Percentiles rank a stretch among this genome's conserved stretches.
These are phyloP conservation scores for Orchesellides sinensis DNA, from an alignment of 2,888 invertebrate species.

Conservation along the genomic window DNA sequence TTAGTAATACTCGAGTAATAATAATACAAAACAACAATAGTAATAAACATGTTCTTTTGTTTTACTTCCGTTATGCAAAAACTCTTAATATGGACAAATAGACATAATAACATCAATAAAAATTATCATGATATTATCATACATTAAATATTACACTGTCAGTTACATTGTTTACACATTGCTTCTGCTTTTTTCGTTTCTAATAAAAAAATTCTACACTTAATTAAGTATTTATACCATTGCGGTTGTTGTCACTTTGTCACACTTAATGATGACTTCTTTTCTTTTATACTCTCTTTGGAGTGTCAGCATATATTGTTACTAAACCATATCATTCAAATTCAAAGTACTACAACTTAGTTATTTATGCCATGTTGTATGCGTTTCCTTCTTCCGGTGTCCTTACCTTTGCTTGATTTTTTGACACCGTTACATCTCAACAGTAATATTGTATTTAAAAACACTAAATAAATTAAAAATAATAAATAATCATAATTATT, in stretches of 20 bases:
- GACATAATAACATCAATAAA: constrained; percentile 54
- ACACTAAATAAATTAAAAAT: constrained; percentile 55
- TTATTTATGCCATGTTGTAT: constrained; percentile 24
- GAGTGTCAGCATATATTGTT: constrained; percentile 8
- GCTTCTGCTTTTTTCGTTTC: no score
- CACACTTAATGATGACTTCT: constrained; percentile 10
- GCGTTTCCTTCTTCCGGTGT: constrained; percentile 5
- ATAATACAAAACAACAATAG: no score
- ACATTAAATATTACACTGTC: constrained; percentile 66
- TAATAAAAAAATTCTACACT: constrained; percentile 37
- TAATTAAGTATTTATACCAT: constrained; percentile 17
- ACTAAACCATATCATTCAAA: constrained; percentile 2
- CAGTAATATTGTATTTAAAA: constrained; percentile 17
- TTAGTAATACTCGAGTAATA: no score
- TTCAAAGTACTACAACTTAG: no score
- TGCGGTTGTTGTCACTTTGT: constrained; percentile 6
- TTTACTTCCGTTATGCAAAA: constrained; percentile 55
- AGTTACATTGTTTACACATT: constrained; percentile 63
- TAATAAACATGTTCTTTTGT: not conserved
- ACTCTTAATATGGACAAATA: constrained; percentile 61
- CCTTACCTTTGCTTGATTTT: not conserved
- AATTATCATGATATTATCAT: constrained; percentile 44
- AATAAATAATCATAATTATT: constrained; percentile 38
- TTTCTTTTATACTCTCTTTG: not conserved
- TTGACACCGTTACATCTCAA: not conserved